A percentile compares a stretch with the other conserved stretches of the same genome.
phyloP scores from a whole-genome alignment of 2,888 invertebrate genomes.

The Thymelicus acteon region DNA sequence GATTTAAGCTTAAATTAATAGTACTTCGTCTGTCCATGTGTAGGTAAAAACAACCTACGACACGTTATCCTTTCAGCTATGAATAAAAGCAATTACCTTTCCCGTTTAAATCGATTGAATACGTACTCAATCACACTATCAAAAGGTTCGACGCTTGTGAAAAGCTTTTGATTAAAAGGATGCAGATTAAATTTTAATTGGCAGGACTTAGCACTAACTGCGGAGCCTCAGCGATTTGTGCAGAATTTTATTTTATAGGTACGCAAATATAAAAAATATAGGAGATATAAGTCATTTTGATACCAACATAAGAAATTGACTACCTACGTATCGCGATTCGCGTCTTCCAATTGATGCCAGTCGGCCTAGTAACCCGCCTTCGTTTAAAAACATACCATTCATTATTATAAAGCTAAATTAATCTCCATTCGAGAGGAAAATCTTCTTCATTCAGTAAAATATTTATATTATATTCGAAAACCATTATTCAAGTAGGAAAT shows the following conservation, averaged over 20 bases:
- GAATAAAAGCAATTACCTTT: constrained; percentile 1
- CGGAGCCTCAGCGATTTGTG: background rate
- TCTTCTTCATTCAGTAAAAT: background rate
- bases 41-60: background rate
- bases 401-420: too few species aligned
- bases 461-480: background rate
- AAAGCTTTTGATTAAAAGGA: constrained; percentile 12
- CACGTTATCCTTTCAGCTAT: constrained; percentile 7
- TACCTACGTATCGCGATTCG: too few species aligned
- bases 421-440: background rate
- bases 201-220: background rate
- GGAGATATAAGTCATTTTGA: too few species aligned
- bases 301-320: too few species aligned
- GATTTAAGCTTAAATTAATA: background rate
- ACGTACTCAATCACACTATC: constrained; percentile 12
- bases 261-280: too few species aligned
- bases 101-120: constrained; percentile 6
- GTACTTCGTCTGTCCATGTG: background rate
- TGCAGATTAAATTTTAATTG: constrained; percentile 10
- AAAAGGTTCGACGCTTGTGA: constrained; percentile 15
- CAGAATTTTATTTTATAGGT: background rate
- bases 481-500: background rate
- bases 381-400: too few species aligned
- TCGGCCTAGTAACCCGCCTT: too few species aligned
- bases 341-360: too few species aligned